Evolutionary conservation across 2,797 vertebrate species (phyloP).

Genomic region (Poeciliopsis turneri): DNA sequence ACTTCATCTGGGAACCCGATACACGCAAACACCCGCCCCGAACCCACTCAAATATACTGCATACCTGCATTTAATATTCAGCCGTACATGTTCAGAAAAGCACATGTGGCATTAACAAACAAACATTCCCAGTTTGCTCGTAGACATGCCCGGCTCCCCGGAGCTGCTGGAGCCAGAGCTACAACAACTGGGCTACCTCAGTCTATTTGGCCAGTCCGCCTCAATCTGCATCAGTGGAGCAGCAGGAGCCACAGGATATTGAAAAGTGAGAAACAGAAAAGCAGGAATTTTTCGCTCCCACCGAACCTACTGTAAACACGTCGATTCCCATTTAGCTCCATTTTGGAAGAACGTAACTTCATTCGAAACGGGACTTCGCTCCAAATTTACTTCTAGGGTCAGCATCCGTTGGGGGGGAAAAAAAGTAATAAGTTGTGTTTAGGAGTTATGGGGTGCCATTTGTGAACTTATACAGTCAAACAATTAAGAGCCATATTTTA

Average conservation of each 20-base stretch:
- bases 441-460: neutral
- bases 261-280: constrained; percentile 17
- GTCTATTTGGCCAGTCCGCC: constrained; percentile 64
- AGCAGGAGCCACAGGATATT: constrained; percentile 51
- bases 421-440: neutral
- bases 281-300: neutral
- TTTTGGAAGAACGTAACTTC: neutral
- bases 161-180: constrained; percentile 50
- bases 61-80: constrained; percentile 15
- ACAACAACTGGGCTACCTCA: constrained; percentile 65
- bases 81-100: neutral
- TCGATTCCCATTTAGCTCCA: neutral
- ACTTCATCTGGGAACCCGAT: constrained; percentile 52
- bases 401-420: neutral
- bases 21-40: constrained; percentile 1
- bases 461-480: neutral
- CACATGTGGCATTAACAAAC: constrained; percentile 51
- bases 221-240: constrained; percentile 62
- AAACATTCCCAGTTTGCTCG: constrained; percentile 41
- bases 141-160: constrained; percentile 42
- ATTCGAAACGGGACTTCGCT: neutral
- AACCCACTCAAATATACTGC: neutral
- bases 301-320: neutral
- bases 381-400: neutral
- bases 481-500: neutral